Percentiles rank a stretch among this genome's conserved stretches.
Conservation (phyloP, 2,888 invertebrate species). For the Platycnemis pennipes region DNA sequence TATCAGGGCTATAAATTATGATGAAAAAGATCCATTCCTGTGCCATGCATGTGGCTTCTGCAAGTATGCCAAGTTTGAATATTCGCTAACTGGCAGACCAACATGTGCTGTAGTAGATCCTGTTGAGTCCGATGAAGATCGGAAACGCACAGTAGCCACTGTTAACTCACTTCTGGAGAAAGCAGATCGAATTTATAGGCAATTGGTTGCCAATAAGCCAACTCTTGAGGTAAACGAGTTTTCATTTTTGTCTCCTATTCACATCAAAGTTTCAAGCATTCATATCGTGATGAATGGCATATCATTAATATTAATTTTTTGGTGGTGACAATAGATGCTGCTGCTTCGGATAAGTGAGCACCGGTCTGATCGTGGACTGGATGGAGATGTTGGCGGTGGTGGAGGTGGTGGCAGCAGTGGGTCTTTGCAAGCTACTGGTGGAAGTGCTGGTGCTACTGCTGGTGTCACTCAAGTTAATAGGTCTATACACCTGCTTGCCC, state of each 20-base stretch:
- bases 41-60: conserved; percentile 99
- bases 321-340: conserved; percentile 80
- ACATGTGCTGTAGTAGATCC: conserved; percentile 96
- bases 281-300: background rate
- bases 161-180: conserved; percentile 96
- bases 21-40: conserved; percentile 98
- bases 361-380: conserved; percentile 85
- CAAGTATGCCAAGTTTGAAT: conserved; percentile 99
- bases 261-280: too few relatives aligned
- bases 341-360: conserved; percentile 94
- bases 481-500: conserved; percentile 95
- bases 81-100: conserved; percentile 93
- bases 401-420: conserved; percentile 38
- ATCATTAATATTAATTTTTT: conserved; percentile 53
- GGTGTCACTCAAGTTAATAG: conserved; percentile 88
- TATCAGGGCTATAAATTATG: conserved; percentile 96
- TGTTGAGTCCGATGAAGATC: conserved; percentile 97
- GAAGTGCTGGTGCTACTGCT: conserved; percentile 81
- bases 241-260: background rate
- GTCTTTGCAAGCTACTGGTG: conserved; percentile 77
- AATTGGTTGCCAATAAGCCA: conserved; percentile 94
- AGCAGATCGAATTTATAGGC: conserved; percentile 96
- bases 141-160: conserved; percentile 95
- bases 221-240: conserved; percentile 85
- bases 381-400: conserved; percentile 75